phyloP scores from a whole-genome alignment of 2,888 invertebrate species.

The Alsophila aescularia region DNA sequence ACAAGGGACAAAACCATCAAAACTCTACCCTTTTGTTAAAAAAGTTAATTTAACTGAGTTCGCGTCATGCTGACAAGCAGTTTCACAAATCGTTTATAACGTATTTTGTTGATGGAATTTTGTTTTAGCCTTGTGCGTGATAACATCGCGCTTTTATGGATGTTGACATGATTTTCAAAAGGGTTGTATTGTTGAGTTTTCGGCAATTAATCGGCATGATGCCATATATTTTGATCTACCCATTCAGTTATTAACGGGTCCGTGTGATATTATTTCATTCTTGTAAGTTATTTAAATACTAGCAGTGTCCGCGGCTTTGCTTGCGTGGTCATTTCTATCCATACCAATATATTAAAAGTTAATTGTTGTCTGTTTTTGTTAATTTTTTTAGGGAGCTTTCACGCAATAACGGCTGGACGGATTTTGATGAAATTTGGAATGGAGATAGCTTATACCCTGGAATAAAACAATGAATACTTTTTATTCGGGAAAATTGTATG shows the following conservation, averaged over 20 bases:
- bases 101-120: slow-evolving; percentile 53
- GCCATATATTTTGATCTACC: slow-evolving; percentile 29
- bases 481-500: no score
- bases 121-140: slow-evolving; percentile 64
- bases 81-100: slow-evolving; percentile 79
- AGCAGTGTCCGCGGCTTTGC: no score
- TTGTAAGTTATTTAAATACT: no score
- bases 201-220: slow-evolving; percentile 70
- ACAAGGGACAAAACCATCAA: slow-evolving; percentile 68
- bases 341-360: no score
- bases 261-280: slow-evolving; percentile 1
- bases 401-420: no score
- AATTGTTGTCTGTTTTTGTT: no score
- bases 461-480: no score
- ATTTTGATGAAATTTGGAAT: no score
- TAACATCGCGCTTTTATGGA: slow-evolving; percentile 71
- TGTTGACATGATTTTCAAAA: slow-evolving; percentile 66
- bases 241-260: slow-evolving; percentile 26
- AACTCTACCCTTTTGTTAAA: slow-evolving; percentile 57
- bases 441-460: no score
- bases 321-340: no score
- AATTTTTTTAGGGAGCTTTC: no score
- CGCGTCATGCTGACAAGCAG: slow-evolving; percentile 81
- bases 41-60: slow-evolving; percentile 53
- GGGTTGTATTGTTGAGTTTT: slow-evolving; percentile 66